Percentiles rank a stretch among this genome's conserved stretches.
Evolutionary conservation across 2,888 invertebrate species (phyloP).

Genomic region (Mesorhabditis belari): DNA sequence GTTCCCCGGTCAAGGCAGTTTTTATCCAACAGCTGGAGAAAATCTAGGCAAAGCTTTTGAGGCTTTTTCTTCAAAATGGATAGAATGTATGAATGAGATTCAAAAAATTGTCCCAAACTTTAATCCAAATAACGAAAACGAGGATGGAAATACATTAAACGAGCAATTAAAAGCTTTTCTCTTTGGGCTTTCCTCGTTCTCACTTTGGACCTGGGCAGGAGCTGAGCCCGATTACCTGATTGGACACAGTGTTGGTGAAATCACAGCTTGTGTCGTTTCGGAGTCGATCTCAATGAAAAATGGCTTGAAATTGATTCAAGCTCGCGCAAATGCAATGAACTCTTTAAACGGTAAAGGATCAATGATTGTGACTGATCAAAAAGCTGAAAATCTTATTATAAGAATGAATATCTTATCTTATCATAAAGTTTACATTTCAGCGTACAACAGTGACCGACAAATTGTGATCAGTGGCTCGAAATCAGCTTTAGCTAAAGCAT

Average conservation of each 20-base stretch:
- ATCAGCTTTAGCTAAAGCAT: background rate
- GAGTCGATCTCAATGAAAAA: constrained; percentile 30
- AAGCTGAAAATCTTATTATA: background rate
- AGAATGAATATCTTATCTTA: background rate
- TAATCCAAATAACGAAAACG: constrained; percentile 2
- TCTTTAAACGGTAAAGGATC: constrained; percentile 25
- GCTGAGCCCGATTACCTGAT: constrained; percentile 14
- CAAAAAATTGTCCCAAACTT: constrained; percentile 8
- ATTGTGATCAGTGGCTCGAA: constrained; percentile 32
- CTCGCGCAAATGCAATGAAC: constrained; percentile 35
- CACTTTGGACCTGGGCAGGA: constrained; percentile 30
- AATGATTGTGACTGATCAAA: background rate
- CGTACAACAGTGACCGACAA: constrained; percentile 34
- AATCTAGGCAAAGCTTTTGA: background rate
- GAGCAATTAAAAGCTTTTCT: constrained; percentile 12
- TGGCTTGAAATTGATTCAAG: constrained; percentile 22
- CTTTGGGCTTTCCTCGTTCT: constrained; percentile 25
- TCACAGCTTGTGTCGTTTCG: constrained; percentile 25
- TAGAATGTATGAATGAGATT: constrained; percentile 8
- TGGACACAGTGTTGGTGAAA: constrained; percentile 38
- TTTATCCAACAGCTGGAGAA: constrained; percentile 13
- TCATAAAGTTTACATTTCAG: constrained; percentile 15
- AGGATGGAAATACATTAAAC: background rate
- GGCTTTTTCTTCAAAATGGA: background rate
- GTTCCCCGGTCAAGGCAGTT: constrained; percentile 38